Evolutionary conservation across 2,888 invertebrate genomes (phyloP), one percentile per base, ranked within the genome.

Genomic region (Troglohyphantes excavatus): DNA sequence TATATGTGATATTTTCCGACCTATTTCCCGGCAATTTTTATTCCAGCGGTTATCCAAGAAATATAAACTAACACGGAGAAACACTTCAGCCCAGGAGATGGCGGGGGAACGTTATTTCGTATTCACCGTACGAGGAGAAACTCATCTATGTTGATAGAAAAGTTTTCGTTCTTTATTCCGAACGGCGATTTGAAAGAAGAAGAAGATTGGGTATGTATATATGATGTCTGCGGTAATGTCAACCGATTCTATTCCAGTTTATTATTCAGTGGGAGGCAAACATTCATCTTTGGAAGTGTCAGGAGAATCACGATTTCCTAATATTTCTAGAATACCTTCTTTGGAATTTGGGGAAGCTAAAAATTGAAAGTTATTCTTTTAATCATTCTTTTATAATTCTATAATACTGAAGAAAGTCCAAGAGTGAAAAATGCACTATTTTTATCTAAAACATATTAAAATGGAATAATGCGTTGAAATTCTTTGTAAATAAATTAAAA

Each of bases 281-380:
- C 61, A 83, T 83, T 73, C 63, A 83, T 83, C 83, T 83, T 83
- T 46, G 26, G 17, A 43, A 63, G 63, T 65, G 83, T 83, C 83
- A 83, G 19, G 39, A 23, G 65, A 68, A 46, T 81, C 79, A 81
- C 53, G 68, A 26, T 65, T 53, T 53, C 29, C 53, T 26, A 19
- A 65, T 29, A 23, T 46, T 29, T 39, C 19, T 19, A 11, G 68
- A 67, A 81, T 68, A 26, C 43, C 46, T n/a, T n/a, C n/a, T n/a
- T n/a, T n/a, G n/a, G n/a, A n/a, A n/a, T n/a, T n/a, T n/a, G n/a
- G n/a, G n/a, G n/a, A n/a, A n/a, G n/a, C n/a, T n/a, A n/a, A n/a
- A n/a, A n/a, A n/a, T n/a, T n/a, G n/a, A n/a, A n/a, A n/a, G n/a
- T n/a, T n/a, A n/a, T n/a, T n/a, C n/a, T n/a, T n/a, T n/a, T n/a